Evolutionary conservation across 2,797 vertebrate genomes (phyloP).

Genomic region (Avahi laniger): DNA sequence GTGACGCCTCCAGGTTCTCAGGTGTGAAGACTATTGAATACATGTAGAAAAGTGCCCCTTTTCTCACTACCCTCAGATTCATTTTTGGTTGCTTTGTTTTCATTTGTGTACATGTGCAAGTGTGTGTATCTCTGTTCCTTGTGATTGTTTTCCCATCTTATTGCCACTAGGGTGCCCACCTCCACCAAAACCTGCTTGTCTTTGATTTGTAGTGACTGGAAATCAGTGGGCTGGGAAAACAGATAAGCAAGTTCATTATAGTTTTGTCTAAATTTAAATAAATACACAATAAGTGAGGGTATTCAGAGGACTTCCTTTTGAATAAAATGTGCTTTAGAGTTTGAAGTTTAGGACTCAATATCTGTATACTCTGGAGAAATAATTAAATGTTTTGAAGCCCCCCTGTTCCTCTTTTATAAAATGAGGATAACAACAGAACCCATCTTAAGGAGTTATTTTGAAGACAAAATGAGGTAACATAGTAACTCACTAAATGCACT

Average conservation of each 20-base stretch:
- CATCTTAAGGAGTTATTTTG: neutral
- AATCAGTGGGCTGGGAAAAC: neutral
- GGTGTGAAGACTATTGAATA: neutral
- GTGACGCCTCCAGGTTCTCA: neutral
- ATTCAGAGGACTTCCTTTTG: neutral
- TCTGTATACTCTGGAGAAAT: neutral
- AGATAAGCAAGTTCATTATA: constrained; percentile 20
- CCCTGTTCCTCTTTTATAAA: neutral
- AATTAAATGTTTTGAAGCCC: neutral
- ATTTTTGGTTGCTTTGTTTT: neutral
- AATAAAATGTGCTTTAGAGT: neutral
- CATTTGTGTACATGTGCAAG: neutral
- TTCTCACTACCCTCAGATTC: neutral
- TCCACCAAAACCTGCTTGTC: neutral
- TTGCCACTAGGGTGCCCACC: neutral
- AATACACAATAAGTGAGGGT: neutral
- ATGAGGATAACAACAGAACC: neutral
- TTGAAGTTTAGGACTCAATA: neutral
- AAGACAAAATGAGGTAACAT: neutral
- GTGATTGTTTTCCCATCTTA: neutral
- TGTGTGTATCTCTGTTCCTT: neutral
- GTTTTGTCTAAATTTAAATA: constrained; percentile 32
- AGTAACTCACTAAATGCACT: neutral
- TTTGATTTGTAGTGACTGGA: neutral
- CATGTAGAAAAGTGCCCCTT: neutral